Evolutionary conservation across 2,888 invertebrate genomes (phyloP).

Genomic region (Rambutsinella grinnellia): DNA sequence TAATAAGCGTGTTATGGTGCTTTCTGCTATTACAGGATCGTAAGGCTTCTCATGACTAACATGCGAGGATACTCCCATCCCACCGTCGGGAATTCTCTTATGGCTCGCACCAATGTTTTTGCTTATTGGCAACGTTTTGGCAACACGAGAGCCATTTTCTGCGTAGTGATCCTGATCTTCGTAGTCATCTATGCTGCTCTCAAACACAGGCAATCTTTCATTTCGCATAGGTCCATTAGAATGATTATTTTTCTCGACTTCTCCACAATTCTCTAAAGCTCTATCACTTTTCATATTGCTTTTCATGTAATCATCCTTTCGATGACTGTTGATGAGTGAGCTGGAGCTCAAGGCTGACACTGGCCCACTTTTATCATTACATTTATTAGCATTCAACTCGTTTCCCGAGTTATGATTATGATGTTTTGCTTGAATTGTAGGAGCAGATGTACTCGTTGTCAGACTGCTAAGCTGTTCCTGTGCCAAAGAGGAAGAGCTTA

Average conservation of each 20-base stretch:
- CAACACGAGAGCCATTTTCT: conserved; percentile 20
- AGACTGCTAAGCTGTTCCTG: conserved; percentile 10
- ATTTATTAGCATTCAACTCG: conserved; percentile 44
- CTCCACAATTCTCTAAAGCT: too few species aligned
- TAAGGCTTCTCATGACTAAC: conserved; percentile 26
- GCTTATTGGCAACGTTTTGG: conserved; percentile 28
- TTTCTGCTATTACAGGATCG: conserved; percentile 21
- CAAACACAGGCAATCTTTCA: conserved; percentile 49
- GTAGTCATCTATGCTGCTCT: conserved; percentile 56
- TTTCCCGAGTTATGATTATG: conserved; percentile 42
- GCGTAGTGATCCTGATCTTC: conserved; percentile 21
- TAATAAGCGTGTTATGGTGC: conserved; percentile 34
- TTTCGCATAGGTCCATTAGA: conserved; percentile 20
- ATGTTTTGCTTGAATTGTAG: conserved; percentile 31
- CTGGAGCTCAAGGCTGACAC: conserved; percentile 63
- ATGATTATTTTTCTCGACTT: background rate
- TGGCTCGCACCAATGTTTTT: conserved; percentile 33
- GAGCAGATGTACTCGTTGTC: conserved; percentile 14
- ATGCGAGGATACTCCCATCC: conserved; percentile 16
- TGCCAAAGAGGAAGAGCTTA: conserved; percentile 10
- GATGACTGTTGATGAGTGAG: conserved; percentile 50
- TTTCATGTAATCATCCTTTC: conserved; percentile 21
- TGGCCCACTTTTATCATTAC: conserved; percentile 63
- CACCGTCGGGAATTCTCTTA: conserved; percentile 17
- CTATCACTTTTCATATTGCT: background rate